phyloP scores from a whole-genome alignment of 1,140 invertebrate genomes.

The Vanessa atalanta region DNA sequence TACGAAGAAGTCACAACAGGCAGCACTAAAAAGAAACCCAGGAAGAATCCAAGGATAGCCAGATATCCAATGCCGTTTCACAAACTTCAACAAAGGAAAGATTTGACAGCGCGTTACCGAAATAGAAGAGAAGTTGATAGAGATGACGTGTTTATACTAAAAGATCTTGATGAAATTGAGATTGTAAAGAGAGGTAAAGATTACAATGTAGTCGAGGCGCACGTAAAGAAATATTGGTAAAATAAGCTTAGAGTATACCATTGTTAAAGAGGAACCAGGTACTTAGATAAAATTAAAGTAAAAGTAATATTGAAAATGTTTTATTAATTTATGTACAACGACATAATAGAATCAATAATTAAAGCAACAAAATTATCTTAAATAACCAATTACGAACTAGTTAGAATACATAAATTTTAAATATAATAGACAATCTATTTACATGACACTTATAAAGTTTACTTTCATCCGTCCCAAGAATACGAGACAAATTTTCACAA shows the following conservation, averaged over 20 bases:
- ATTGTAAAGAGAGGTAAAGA: constrained; percentile 59
- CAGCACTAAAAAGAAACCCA: constrained; percentile 49
- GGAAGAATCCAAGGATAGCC: constrained; percentile 51
- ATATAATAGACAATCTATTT: constrained; percentile 43
- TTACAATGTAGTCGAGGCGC: constrained; percentile 53
- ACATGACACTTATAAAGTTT: constrained; percentile 57
- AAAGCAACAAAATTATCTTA: constrained; percentile 7
- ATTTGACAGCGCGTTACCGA: constrained; percentile 40
- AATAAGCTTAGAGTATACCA: neutral
- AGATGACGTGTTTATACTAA: constrained; percentile 54
- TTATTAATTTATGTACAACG: constrained; percentile 5
- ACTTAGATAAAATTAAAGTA: neutral
- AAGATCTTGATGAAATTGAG: constrained; percentile 67
- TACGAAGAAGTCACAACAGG: constrained; percentile 46
- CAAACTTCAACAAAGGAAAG: constrained; percentile 47
- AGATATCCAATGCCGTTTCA: constrained; percentile 67
- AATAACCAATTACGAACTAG: neutral
- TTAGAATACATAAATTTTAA: constrained; percentile 23
- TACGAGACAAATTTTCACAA: neutral
- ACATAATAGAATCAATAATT: constrained; percentile 6
- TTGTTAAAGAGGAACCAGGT: too few species aligned
- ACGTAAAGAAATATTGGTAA: constrained; percentile 65
- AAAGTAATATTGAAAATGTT: neutral
- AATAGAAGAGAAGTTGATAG: constrained; percentile 52
- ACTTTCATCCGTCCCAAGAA: constrained; percentile 29